A percentile compares a stretch with the other conserved stretches of the same genome.
Conservation (phyloP, 2,888 invertebrate genomes). For the Tuta absoluta region DNA sequence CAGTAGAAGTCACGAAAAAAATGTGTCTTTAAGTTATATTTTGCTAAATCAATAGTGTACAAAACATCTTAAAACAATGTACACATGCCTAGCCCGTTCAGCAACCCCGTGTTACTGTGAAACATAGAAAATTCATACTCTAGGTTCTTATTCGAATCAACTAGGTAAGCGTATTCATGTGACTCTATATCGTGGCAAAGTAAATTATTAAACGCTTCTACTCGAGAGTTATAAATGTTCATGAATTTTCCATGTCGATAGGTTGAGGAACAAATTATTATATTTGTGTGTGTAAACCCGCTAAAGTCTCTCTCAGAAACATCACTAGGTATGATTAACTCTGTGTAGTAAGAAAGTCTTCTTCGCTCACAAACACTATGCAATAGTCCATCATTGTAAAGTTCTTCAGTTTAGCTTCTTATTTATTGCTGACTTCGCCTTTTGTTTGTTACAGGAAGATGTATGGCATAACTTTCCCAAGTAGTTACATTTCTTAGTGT, state of each 20-base stretch:
- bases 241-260: not conserved
- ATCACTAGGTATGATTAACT: not conserved
- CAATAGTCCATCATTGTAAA: too few species aligned
- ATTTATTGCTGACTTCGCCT: not conserved
- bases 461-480: not conserved
- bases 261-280: not conserved
- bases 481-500: not conserved
- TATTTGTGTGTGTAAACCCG: not conserved
- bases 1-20: not conserved
- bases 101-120: not conserved
- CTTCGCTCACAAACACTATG: too few species aligned
- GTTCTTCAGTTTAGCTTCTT: not conserved
- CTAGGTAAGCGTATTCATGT: not conserved
- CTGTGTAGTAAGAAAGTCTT: too few species aligned
- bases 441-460: not conserved
- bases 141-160: not conserved
- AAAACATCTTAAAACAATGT: not conserved
- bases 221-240: not conserved
- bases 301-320: not conserved
- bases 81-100: not conserved
- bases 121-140: not conserved
- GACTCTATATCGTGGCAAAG: not conserved
- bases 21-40: not conserved
- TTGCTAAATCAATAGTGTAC: not conserved
- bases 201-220: not conserved